A percentile compares a stretch with the other conserved stretches of the same genome.
Evolutionary conservation across 2,797 vertebrate species (phyloP).

Genomic region (Buphagus erythrorhynchus): DNA sequence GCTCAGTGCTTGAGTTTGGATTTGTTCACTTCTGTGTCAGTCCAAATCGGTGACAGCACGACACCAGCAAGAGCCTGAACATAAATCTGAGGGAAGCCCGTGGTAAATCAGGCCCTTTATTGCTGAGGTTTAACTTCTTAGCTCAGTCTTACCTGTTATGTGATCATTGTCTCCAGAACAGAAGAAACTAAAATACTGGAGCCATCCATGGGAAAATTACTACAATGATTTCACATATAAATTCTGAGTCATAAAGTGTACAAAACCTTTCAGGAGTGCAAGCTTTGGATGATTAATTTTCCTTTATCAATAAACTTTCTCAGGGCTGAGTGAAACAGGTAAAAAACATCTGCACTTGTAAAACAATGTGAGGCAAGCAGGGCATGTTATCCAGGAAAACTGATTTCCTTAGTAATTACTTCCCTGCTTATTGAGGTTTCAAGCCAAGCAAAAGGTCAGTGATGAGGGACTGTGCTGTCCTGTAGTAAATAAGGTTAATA

Average conservation of each 20-base stretch:
- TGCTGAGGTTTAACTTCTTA: background rate
- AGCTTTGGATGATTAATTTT: constrained; percentile 11
- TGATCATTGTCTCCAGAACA: background rate
- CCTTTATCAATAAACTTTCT: constrained; percentile 7
- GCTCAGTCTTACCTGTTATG: background rate
- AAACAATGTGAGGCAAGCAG: background rate
- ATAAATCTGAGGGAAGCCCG: background rate
- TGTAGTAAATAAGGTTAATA: constrained; percentile 23
- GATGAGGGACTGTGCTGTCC: background rate
- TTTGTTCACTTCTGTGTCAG: background rate
- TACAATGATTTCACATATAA: background rate
- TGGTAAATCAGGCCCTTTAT: background rate
- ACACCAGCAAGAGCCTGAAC: background rate
- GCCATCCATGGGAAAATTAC: background rate
- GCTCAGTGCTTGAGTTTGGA: background rate
- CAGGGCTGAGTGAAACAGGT: background rate
- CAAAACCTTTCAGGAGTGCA: background rate
- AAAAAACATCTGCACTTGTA: background rate
- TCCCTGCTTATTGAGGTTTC: constrained; percentile 25
- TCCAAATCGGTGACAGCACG: background rate
- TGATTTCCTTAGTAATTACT: constrained; percentile 58
- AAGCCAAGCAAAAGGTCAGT: background rate
- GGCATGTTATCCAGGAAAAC: constrained; percentile 7
- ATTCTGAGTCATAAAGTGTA: background rate
- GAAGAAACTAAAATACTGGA: background rate